A percentile compares a stretch with the other conserved stretches of the same genome.
These are phyloP conservation scores for Ceyx cyanopectus DNA, from an alignment of 2,113 vertebrate genomes.

Conservation along the genomic window DNA sequence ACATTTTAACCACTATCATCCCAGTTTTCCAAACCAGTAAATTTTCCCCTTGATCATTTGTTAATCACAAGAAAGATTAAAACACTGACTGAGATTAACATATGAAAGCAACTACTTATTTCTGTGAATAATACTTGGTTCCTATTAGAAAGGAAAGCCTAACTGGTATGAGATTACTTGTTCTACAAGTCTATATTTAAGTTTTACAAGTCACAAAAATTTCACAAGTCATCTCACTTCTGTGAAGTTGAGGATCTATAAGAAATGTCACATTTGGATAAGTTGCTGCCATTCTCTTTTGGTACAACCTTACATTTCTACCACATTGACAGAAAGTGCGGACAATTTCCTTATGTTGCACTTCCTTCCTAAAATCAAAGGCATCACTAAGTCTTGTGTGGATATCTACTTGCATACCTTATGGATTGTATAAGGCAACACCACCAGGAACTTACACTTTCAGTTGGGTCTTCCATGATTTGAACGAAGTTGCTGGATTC, in stretches of 20 bases:
- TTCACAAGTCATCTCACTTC: background rate
- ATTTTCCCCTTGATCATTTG: background rate
- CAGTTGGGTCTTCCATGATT: conserved; percentile 83
- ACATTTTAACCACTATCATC: background rate
- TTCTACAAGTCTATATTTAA: background rate
- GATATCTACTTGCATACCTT: background rate
- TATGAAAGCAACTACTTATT: background rate
- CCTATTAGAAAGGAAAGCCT: background rate
- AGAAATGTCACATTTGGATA: background rate
- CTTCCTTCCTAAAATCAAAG: background rate
- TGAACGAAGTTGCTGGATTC: conserved; percentile 89
- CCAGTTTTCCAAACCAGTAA: background rate
- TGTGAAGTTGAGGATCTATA: background rate
- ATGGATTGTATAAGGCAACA: background rate
- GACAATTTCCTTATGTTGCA: background rate
- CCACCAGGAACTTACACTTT: conserved; percentile 76
- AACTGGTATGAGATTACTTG: background rate
- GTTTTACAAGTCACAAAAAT: background rate
- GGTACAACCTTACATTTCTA: background rate
- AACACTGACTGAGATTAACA: background rate
- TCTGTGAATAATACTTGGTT: background rate
- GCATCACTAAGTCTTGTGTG: accelerated
- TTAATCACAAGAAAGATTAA: background rate
- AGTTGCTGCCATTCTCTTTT: background rate
- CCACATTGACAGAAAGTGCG: background rate